phyloP scores from a whole-genome alignment of 2,888 invertebrate species.

The Kuschelorhynchus macadamiae region DNA sequence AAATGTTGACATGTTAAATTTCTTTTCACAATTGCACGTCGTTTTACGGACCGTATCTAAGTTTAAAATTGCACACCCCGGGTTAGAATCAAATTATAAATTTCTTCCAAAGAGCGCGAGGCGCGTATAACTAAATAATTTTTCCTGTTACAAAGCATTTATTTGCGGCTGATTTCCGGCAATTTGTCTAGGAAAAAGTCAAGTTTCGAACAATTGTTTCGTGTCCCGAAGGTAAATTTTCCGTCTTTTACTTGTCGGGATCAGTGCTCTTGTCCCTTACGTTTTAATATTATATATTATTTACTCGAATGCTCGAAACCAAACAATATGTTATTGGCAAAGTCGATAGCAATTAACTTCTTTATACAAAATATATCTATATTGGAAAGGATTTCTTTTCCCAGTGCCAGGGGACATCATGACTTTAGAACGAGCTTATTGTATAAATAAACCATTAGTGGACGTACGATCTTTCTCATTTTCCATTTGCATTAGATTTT shows the following conservation, averaged over 20 bases:
- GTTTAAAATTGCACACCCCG: constrained; percentile 26
- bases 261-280: constrained; percentile 17
- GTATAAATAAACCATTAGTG: constrained; percentile 10
- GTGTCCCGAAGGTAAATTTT: constrained; percentile 27
- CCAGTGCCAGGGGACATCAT: constrained; percentile 28
- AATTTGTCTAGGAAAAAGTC: constrained; percentile 24
- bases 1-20: constrained; percentile 25
- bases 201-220: constrained; percentile 31
- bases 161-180: constrained; percentile 32
- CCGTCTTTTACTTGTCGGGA: constrained; percentile 31
- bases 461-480: not conserved
- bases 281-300: constrained; percentile 34
- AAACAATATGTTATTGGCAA: constrained; percentile 32
- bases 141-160: constrained; percentile 32
- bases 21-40: constrained; percentile 24
- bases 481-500: too few species aligned
- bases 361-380: constrained; percentile 29
- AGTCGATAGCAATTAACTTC: constrained; percentile 29
- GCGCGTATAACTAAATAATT: constrained; percentile 23
- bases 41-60: constrained; percentile 26
- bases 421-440: constrained; percentile 27
- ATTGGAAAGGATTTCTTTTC: constrained; percentile 30
- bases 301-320: constrained; percentile 23
- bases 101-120: constrained; percentile 14
- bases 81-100: constrained; percentile 33